Percentiles rank a stretch among this genome's conserved stretches.
phyloP scores from a whole-genome alignment of 2,797 vertebrate genomes.

The Ctenochaetus hawaiiensis region DNA sequence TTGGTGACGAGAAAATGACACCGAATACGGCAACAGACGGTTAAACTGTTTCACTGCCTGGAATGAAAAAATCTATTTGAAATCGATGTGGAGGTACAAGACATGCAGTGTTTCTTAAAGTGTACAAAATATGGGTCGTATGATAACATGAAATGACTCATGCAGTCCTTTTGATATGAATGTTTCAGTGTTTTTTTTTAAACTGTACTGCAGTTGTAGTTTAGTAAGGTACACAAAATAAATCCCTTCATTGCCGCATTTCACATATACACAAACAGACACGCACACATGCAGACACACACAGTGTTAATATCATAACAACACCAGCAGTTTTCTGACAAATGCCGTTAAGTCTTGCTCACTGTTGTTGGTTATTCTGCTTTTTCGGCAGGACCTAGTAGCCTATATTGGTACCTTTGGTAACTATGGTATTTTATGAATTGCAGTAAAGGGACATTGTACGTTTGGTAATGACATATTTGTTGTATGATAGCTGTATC shows the following conservation, averaged over 20 bases:
- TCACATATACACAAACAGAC: slow-evolving; percentile 26
- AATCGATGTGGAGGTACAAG: slow-evolving; percentile 80
- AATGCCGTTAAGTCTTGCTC: slow-evolving; percentile 70
- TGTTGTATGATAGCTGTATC: slow-evolving; percentile 86
- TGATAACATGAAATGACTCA: slow-evolving; percentile 69
- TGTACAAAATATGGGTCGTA: slow-evolving; percentile 79
- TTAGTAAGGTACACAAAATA: slow-evolving; percentile 83
- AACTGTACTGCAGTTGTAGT: slow-evolving; percentile 82
- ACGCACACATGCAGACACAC: slow-evolving; percentile 1
- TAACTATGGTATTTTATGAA: slow-evolving; percentile 84
- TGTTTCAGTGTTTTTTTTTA: slow-evolving; percentile 74
- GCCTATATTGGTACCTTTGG: slow-evolving; percentile 85
- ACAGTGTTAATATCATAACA: slow-evolving; percentile 76
- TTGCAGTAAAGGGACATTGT: slow-evolving; percentile 83
- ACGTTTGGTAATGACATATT: slow-evolving; percentile 83
- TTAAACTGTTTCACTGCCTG: slow-evolving; percentile 63
- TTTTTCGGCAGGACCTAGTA: slow-evolving; percentile 79
- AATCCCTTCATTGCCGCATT: slow-evolving; percentile 73
- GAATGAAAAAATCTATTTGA: slow-evolving; percentile 68
- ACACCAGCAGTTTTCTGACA: slow-evolving; percentile 81
- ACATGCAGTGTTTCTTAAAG: slow-evolving; percentile 76
- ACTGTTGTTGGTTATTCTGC: slow-evolving; percentile 77
- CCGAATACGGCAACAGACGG: slow-evolving; percentile 61
- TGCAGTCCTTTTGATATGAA: slow-evolving; percentile 81
- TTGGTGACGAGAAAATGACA: slow-evolving; percentile 64